Conservation (phyloP, 2,888 invertebrate genomes). For the Villa cingulata region DNA sequence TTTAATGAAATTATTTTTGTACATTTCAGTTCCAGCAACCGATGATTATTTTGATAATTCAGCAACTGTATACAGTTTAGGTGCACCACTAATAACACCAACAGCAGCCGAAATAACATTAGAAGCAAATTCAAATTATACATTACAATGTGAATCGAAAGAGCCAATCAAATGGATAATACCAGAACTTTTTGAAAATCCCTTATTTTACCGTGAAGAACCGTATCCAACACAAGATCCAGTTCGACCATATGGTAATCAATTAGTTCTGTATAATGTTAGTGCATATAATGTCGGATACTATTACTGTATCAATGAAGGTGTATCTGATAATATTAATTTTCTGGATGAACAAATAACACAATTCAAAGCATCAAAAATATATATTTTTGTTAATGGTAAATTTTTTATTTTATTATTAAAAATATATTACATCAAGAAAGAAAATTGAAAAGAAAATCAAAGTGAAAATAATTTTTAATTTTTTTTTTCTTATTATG, state of each 20-base stretch:
- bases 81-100: slow-evolving; percentile 31
- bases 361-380: slow-evolving; percentile 29
- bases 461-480: too few relatives aligned
- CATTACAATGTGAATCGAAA: slow-evolving; percentile 37
- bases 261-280: slow-evolving; percentile 38
- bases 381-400: slow-evolving; percentile 45
- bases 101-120: slow-evolving; percentile 27
- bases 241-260: slow-evolving; percentile 32
- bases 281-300: slow-evolving; percentile 40
- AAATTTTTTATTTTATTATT: slow-evolving; percentile 12
- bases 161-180: slow-evolving; percentile 34
- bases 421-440: too few relatives aligned
- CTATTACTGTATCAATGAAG: slow-evolving; percentile 39
- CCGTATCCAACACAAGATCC: slow-evolving; percentile 17
- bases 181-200: slow-evolving; percentile 1
- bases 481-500: too few relatives aligned
- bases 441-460: too few relatives aligned
- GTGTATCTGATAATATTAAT: slow-evolving; percentile 10
- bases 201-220: background rate
- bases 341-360: slow-evolving; percentile 27
- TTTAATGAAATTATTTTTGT: too few relatives aligned
- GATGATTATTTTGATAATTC: slow-evolving; percentile 20
- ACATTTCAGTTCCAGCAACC: slow-evolving; percentile 10
- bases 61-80: slow-evolving; percentile 21
- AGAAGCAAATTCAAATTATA: slow-evolving; percentile 27